Base-by-base conservation (phyloP, 2,888 invertebrate genomes). In the Tethea ocularis region DNA sequence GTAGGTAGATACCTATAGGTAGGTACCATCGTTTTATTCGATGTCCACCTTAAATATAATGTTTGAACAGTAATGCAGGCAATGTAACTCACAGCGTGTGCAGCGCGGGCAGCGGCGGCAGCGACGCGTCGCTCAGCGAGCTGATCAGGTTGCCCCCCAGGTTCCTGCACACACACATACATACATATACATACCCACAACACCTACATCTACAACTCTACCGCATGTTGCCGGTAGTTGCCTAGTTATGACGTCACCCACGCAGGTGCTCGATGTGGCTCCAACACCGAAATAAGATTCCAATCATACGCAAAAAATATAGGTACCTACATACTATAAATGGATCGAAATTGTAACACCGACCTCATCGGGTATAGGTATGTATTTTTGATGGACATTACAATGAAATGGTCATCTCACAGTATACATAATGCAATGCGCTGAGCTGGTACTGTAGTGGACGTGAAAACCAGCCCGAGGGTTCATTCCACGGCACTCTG, bases 91-190 rank as follows among this genome's bases (percentile, higher is more conserved):
- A 98, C 98, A 98, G 93, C 70, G 97, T 95, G 77, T 96, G 94
- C 64, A 97, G 94, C 75, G 95, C 95, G 57, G 94, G 94, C 90
- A 97, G 94, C 72, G 94, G 93, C 58, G 96, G 95, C 87, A 97
- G 96, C 63, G 96, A 95, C 66, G 94, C 93, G 68, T 94, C 94
- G 61, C 95, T 93, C 80, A 97, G 95, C 83, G 94, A 93, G 74
- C 94, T 90, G 80, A 97, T 94, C 83, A 94, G 93, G 93, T 97
- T 97, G 83, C 94, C 95, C 69, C 95, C 96, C 81, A 97, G 93
- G 88, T 96, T 96, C 82, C 97, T 97, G 94, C 62, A 24, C 46
- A 65, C 65, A 64, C 23, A 51, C 17, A 51, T 17, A 60, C n/a
- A n/a, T n/a, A n/a, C n/a, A n/a, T n/a, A n/a, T n/a, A n/a, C n/a